Conservation (phyloP, 2,888 invertebrate genomes). For the Agrotis clavis region DNA sequence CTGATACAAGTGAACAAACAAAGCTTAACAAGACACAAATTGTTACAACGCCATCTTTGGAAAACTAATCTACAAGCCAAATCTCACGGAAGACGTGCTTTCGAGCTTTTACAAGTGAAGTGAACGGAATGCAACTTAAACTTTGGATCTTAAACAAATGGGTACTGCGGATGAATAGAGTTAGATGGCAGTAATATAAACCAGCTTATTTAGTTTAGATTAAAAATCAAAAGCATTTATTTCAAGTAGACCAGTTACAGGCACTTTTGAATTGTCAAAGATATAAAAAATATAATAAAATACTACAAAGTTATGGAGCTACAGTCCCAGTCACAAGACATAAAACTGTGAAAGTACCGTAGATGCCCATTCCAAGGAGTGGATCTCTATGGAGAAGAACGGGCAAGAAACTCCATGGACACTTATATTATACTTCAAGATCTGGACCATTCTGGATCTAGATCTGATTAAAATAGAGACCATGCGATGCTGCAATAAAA, state of each 20-base stretch:
- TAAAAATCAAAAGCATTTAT: no score
- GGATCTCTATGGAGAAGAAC: no score
- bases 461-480: background rate
- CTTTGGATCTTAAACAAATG: background rate
- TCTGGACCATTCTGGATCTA: no score
- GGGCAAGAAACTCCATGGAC: no score
- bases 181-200: constrained; percentile 8
- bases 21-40: background rate
- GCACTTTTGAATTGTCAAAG: no score
- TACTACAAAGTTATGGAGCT: no score
- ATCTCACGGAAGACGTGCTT: background rate
- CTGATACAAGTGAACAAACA: background rate
- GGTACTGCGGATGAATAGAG: background rate
- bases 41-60: constrained; percentile 16
- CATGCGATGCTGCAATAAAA: background rate
- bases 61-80: background rate
- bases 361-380: no score
- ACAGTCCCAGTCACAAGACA: no score
- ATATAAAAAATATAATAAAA: no score
- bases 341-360: no score
- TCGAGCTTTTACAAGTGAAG: constrained; percentile 7
- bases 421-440: background rate
- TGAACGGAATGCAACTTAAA: background rate
- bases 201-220: background rate
- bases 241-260: no score